phyloP scores from a whole-genome alignment of 2,113 vertebrate species.

The Promerops cafer region DNA sequence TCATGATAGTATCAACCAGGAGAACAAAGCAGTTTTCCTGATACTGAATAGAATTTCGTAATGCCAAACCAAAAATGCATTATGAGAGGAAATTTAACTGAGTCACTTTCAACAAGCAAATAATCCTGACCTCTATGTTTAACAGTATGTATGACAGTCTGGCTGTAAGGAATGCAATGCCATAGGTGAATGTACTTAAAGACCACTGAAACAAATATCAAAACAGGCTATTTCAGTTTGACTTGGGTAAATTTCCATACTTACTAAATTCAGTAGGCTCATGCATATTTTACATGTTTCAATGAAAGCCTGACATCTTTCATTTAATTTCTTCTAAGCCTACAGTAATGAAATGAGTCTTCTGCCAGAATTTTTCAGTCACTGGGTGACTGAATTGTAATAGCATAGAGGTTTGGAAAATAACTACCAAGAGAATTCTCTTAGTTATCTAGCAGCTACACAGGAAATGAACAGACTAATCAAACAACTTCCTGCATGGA shows the following conservation, averaged over 20 bases:
- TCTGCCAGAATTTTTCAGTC: slow-evolving; percentile 35
- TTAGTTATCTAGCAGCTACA: not conserved
- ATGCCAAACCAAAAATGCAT: not conserved
- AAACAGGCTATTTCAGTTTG: not conserved
- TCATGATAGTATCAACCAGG: not conserved
- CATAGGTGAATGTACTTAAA: not conserved
- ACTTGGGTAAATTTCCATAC: not conserved
- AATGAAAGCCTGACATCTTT: slow-evolving; percentile 5
- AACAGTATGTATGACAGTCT: not conserved
- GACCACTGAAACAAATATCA: not conserved
- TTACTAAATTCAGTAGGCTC: not conserved
- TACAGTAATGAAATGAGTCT: slow-evolving; percentile 8
- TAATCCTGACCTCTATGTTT: not conserved
- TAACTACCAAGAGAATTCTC: not conserved
- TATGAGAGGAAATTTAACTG: not conserved
- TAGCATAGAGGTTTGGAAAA: not conserved
- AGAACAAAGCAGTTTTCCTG: not conserved
- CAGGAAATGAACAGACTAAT: not conserved
- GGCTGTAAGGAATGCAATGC: not conserved
- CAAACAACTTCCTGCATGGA: not conserved
- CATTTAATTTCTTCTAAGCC: slow-evolving; percentile 34
- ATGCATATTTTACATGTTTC: slow-evolving; percentile 20
- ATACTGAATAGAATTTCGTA: not conserved
- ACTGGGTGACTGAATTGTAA: not conserved
- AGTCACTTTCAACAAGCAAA: not conserved